These are phyloP conservation scores for Uropsilus gracilis DNA, from an alignment of 2,113 vertebrate genomes.

Conservation along the genomic window DNA sequence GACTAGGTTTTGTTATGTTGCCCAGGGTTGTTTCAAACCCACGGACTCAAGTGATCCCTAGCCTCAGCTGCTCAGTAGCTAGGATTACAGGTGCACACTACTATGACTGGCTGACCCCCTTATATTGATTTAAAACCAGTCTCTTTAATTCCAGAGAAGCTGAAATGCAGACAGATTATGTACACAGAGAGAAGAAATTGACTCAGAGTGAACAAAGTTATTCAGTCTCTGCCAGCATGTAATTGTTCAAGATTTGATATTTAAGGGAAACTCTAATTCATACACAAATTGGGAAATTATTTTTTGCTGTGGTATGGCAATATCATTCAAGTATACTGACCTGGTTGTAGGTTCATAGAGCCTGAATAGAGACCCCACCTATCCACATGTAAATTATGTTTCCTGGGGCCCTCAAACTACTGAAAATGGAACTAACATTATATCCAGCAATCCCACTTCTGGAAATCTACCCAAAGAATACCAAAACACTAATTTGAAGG, in stretches of 20 bases:
- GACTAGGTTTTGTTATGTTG: no score
- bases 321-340: neutral
- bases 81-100: no score
- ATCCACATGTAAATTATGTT: neutral
- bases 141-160: neutral
- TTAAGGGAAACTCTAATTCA: neutral
- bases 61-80: no score
- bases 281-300: neutral
- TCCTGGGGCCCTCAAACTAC: no score
- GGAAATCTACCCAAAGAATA: no score
- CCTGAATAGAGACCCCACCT: neutral
- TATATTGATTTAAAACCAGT: no score
- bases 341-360: neutral
- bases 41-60: no score
- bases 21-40: no score
- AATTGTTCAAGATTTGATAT: neutral
- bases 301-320: neutral
- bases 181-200: neutral
- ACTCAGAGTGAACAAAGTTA: neutral
- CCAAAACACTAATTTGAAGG: no score
- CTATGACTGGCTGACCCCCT: no score
- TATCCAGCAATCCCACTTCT: no score
- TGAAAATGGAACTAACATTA: no score
- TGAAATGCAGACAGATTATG: neutral
- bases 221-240: neutral